Evolutionary conservation across 2,888 invertebrate species (phyloP), one percentile per base, ranked within the genome.

Genomic region (Cyrtodaria siliqua): DNA sequence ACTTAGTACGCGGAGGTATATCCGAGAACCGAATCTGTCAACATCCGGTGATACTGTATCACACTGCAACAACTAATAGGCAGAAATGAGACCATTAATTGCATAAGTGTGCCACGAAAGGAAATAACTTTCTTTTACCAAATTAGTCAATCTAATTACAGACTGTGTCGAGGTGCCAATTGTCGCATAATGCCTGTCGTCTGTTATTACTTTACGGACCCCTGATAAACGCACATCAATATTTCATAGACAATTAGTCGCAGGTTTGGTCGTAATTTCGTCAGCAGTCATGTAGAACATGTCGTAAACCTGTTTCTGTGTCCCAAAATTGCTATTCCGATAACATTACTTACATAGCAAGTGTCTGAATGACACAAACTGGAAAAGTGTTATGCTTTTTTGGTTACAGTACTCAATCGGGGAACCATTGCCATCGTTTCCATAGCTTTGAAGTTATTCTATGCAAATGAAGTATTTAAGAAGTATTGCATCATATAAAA

Each of bases 181-280:
- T 47, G 64, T 59, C 61, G 71, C 68, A 60, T 75, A 66, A 53
- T 61, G 66, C 66, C 40, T 75, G 81, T 77, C 77, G 23, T 26
- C 38, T 42, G 60, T 55, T 49, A 77, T 76, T 69, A 67, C 61
- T 50, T 53, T 59, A 67, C 56, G 62, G 47, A 72, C 75, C 62
- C 42, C 49, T 63, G 75, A 68, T 55, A 68, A 61, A 69, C 38
- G 66, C 40, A 55, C 68, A 81, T 81, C 59, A 81, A 81, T 78
- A 62, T 81, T 81, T 78, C 81, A 81, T 81, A 69, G 27, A 57
- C 69, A 81, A 81, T 81, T 81, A 68, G 74, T 75, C 71, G 44
- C 59, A 40, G 44, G 18, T 38, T 59, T 29, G 59, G 67, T 57
- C 67, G 26, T 76, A 76, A 71, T 71, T 76, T 56, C 70, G 62